A percentile compares a stretch with the other conserved stretches of the same genome.
phyloP scores from a whole-genome alignment of 2,797 vertebrate species.

The Falco columbarius region DNA sequence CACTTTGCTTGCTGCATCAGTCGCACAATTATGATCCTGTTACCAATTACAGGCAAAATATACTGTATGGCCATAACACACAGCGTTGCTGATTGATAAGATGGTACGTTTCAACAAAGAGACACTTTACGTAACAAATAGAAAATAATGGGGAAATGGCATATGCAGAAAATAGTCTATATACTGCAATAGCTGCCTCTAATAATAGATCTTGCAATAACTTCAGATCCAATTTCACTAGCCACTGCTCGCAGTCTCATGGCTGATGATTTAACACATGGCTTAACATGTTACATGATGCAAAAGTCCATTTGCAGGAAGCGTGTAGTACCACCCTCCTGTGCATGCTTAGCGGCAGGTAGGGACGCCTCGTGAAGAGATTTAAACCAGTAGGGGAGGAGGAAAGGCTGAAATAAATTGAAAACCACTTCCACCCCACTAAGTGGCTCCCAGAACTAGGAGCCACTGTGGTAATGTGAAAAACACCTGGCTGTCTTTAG shows the following conservation, averaged over 20 bases:
- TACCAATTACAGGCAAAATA: background rate
- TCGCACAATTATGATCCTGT: background rate
- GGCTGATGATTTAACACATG: background rate
- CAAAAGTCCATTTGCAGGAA: background rate
- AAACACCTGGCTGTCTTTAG: background rate
- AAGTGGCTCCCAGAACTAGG: background rate
- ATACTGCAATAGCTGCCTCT: background rate
- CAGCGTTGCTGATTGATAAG: background rate
- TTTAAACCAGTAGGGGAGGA: background rate
- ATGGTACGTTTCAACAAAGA: background rate
- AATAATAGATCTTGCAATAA: background rate
- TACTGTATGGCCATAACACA: background rate
- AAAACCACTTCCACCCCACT: background rate
- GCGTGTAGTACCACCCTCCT: background rate
- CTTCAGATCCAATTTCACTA: background rate
- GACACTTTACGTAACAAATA: background rate
- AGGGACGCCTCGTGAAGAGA: background rate
- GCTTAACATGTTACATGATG: fast-evolving
- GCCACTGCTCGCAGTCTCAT: background rate
- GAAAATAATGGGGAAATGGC: background rate
- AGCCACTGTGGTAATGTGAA: background rate
- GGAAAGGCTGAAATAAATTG: background rate
- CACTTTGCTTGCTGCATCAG: background rate
- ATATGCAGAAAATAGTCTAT: background rate
- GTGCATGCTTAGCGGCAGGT: background rate